Evolutionary conservation across 1,140 invertebrate species (phyloP).

Genomic region (Calliphora vicina): DNA sequence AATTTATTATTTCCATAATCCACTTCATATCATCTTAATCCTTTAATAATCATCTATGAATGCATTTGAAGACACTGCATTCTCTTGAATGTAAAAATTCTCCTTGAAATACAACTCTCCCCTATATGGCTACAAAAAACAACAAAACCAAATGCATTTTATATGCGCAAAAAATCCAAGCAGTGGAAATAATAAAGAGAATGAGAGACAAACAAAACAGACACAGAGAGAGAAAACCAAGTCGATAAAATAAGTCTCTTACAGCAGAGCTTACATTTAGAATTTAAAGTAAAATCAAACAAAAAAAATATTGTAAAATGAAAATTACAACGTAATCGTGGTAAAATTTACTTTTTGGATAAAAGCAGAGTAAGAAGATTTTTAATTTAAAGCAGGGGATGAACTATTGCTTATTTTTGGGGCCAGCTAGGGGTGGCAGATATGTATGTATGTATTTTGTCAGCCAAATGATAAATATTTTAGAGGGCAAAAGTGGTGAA

Average conservation of each 20-base stretch:
- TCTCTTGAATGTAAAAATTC: neutral
- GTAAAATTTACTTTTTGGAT: neutral
- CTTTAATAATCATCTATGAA: conserved; percentile 14
- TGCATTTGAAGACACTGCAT: neutral
- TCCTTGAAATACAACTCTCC: neutral
- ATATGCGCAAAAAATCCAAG: neutral
- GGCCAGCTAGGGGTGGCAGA: neutral
- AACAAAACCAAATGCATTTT: neutral
- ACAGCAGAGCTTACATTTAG: neutral
- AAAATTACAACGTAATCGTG: no score
- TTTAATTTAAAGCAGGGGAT: neutral
- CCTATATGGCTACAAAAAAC: neutral
- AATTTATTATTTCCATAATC: neutral
- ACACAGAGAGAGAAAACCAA: neutral
- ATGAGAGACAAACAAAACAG: neutral
- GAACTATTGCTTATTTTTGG: neutral
- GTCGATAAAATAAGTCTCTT: neutral
- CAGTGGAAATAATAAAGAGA: neutral
- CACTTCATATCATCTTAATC: conserved; percentile 8
- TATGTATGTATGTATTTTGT: no score
- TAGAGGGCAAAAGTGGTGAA: conserved; percentile 28
- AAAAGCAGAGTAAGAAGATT: neutral
- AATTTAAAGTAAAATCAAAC: neutral
- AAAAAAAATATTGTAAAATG: no score
- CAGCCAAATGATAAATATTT: conserved; percentile 25